Evolutionary conservation across 2,888 invertebrate species (phyloP).

Genomic region (Stenurella melanura): DNA sequence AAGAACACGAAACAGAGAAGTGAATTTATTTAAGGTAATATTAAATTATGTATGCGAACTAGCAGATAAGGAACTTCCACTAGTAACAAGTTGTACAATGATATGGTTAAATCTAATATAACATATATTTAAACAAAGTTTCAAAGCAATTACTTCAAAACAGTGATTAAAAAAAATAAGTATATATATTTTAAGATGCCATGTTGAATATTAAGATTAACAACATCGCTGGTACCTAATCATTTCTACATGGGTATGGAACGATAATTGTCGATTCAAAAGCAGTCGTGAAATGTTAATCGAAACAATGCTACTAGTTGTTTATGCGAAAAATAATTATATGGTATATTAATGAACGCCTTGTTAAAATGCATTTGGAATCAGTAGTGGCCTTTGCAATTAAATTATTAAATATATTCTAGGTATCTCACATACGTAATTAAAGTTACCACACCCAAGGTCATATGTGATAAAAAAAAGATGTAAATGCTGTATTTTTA

Average conservation of each 20-base stretch:
- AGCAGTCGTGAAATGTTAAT: slow-evolving; percentile 28
- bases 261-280: slow-evolving; percentile 5
- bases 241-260: background rate
- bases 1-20: too few species aligned
- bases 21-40: too few species aligned
- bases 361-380: slow-evolving; percentile 24
- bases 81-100: too few species aligned
- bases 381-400: slow-evolving; percentile 11
- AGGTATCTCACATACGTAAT: background rate
- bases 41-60: too few species aligned
- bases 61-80: too few species aligned
- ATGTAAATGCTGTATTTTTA: background rate
- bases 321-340: slow-evolving; percentile 20
- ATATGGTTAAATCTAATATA: too few species aligned
- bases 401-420: slow-evolving; percentile 14
- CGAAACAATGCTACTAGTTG: slow-evolving; percentile 25
- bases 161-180: too few species aligned
- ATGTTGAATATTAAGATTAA: too few species aligned
- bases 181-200: too few species aligned
- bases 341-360: slow-evolving; percentile 10
- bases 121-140: too few species aligned
- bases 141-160: too few species aligned
- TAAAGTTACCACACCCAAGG: background rate
- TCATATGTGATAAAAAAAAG: background rate
- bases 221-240: background rate